Conservation (phyloP, 2,797 vertebrate species). For the Hippoglossus hippoglossus region DNA sequence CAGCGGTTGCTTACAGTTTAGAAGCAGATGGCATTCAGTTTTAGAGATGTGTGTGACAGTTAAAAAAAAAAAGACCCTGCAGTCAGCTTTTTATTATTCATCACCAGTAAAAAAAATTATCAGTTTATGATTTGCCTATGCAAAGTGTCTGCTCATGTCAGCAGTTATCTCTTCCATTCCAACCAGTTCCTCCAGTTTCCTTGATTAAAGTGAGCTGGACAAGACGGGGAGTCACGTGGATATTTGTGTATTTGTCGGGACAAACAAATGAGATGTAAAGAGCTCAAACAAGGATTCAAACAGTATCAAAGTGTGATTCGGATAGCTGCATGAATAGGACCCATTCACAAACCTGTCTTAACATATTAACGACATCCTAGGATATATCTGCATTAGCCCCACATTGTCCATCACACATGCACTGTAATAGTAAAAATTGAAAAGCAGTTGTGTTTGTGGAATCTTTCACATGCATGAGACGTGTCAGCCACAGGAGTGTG, state of each 20-base stretch:
- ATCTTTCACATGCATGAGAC: not conserved
- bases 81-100: not conserved
- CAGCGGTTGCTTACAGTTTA: not conserved
- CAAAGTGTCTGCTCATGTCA: slow-evolving; percentile 1
- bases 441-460: not conserved
- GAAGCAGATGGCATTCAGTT: not conserved
- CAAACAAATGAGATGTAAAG: slow-evolving; percentile 69
- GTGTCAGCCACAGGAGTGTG: not conserved
- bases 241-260: slow-evolving; percentile 43
- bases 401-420: no score
- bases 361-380: no score
- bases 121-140: slow-evolving; percentile 20
- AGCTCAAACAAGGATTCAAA: slow-evolving; percentile 11
- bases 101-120: not conserved
- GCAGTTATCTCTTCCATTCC: not conserved
- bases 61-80: not conserved
- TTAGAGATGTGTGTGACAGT: not conserved
- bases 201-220: not conserved
- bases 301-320: not conserved
- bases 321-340: not conserved
- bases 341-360: no score
- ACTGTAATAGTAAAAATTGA: no score
- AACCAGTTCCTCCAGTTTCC: slow-evolving; percentile 53
- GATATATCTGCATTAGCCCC: no score
- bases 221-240: not conserved